A percentile compares a stretch with the other conserved stretches of the same genome.
These are phyloP conservation scores for Pterois miles DNA, from an alignment of 2,797 vertebrate genomes.

Conservation along the genomic window DNA sequence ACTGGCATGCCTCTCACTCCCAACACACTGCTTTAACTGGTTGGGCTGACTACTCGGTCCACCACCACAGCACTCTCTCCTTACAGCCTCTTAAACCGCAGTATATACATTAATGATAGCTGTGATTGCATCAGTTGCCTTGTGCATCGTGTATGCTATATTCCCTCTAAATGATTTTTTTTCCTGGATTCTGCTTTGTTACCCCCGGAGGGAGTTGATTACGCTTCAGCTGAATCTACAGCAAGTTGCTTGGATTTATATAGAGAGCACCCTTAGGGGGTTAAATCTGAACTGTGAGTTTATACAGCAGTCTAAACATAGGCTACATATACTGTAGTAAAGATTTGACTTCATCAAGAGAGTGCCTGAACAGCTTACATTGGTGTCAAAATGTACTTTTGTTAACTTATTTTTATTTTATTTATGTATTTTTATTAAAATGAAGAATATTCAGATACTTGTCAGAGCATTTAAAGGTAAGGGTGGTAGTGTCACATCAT, in stretches of 20 bases:
- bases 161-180: conserved; percentile 5
- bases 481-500: too few species aligned
- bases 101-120: conserved; percentile 8
- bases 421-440: not conserved
- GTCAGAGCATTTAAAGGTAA: too few species aligned
- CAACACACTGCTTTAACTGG: not conserved
- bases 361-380: not conserved
- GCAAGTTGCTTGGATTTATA: conserved; percentile 15
- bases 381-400: not conserved
- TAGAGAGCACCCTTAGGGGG: not conserved
- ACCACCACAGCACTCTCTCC: not conserved
- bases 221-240: conserved; percentile 6
- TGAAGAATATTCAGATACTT: not conserved
- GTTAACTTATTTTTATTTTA: not conserved
- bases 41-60: not conserved
- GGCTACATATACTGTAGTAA: not conserved
- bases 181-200: conserved; percentile 8
- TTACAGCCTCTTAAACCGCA: not conserved
- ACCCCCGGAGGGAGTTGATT: conserved; percentile 5
- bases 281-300: not conserved
- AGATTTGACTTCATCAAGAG: not conserved
- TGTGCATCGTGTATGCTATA: conserved; percentile 26
- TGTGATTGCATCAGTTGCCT: conserved; percentile 18
- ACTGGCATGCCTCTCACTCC: not conserved
- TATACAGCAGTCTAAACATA: not conserved